Percentiles rank a stretch among this genome's conserved stretches.
phyloP scores from a whole-genome alignment of 1,140 invertebrate species.

The Ceratoteleas bidentatus region DNA sequence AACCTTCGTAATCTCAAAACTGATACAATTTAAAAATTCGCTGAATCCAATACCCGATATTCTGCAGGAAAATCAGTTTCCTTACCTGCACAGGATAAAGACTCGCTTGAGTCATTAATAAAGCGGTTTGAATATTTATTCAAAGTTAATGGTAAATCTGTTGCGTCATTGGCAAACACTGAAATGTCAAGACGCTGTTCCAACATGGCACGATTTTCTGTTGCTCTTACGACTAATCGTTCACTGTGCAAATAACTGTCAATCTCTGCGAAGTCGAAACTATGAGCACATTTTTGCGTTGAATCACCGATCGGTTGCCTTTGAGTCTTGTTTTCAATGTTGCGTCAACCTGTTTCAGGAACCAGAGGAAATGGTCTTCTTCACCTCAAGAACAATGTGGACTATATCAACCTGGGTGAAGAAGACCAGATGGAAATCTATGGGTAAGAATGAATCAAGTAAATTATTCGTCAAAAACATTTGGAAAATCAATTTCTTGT shows the following conservation, averaged over 20 bases:
- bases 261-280: background rate
- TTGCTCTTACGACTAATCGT: background rate
- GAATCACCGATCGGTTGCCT: background rate
- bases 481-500: no score
- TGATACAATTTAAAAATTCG: no score
- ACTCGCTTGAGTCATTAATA: constrained; percentile 5
- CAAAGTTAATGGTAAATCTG: constrained; percentile 22
- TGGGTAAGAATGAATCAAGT: constrained; percentile 68
- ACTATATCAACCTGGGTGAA: constrained; percentile 84
- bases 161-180: constrained; percentile 33
- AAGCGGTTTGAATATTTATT: constrained; percentile 40
- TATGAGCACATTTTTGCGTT: background rate
- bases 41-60: no score
- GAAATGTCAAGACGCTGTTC: constrained; percentile 24
- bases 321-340: constrained; percentile 1
- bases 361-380: constrained; percentile 75
- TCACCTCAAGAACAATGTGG: constrained; percentile 78
- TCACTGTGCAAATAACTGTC: background rate
- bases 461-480: no score
- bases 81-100: constrained; percentile 25
- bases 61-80: constrained; percentile 4
- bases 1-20: no score
- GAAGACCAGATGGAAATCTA: constrained; percentile 87
- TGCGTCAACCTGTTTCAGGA: constrained; percentile 70
- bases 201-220: constrained; percentile 9